Base-by-base conservation (phyloP, 2,888 invertebrate species). In the Drosophila nigritarsus region DNA sequence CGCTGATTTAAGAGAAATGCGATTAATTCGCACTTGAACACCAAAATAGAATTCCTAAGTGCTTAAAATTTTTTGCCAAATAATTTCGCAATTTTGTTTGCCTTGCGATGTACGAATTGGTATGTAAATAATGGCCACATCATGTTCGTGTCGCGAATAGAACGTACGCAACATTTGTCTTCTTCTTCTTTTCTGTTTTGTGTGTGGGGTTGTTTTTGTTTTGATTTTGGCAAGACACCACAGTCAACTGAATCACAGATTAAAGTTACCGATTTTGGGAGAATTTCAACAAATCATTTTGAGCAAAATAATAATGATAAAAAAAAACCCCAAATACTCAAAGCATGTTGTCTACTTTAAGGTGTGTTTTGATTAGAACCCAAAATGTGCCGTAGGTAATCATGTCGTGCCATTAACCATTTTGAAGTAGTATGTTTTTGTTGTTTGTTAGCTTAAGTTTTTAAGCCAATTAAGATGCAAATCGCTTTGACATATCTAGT, bases 111-210 rank as follows among this genome's bases (percentile, higher is more conserved):
- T 30, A 48, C 48, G 64, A 72, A 50, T 65, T 55, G 32, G 18
- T 60, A 59, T 54, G 62, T 32, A 78, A 75, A 66, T 75, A 55
- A 32, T 65, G 65, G 59, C 18, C 20, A 63, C 77, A 76, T 56
- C 18, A 15, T 56, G 36, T 70, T 78, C 55, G 48, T 65, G 49
- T 63, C 54, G 54, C 59, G 32, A 65, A 60, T 38, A 49, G 24
- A 20, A 27, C 30, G 6, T 11, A 6, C 24, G 27, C 18, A 20
- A 24, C 8, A n/a, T 29, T 24, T 48, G 27, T 42, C 11, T 42
- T 48, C 15, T 32, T 36, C 1, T 42, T n/a, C 2, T 20, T 32
- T 20, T 51, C 5, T 18, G 13, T n/a, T 8, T 6, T 9, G 2
- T 36, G n/a, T 24, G 51, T 45, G 24, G 38, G 27, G 13, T n/a